Evolutionary conservation across 2,113 vertebrate species (phyloP).

Genomic region (Mus pahari): DNA sequence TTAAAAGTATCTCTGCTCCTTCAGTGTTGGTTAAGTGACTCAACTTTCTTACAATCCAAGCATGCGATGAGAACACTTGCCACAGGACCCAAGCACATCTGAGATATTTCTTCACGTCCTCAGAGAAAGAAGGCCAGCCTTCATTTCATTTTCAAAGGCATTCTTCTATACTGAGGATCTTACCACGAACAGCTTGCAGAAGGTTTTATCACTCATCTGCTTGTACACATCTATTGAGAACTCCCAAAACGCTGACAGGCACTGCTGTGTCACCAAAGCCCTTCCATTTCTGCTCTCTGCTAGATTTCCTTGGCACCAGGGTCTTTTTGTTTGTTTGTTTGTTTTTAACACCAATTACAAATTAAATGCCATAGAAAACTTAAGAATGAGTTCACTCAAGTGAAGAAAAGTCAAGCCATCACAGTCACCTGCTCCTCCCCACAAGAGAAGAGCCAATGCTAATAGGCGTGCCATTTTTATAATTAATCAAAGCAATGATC

Average conservation of each 20-base stretch:
- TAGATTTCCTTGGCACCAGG: background rate
- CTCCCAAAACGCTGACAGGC: background rate
- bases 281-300: background rate
- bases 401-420: background rate
- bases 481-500: constrained; percentile 79
- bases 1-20: background rate
- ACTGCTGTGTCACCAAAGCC: background rate
- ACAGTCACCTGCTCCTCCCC: background rate
- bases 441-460: background rate
- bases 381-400: background rate
- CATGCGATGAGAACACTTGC: background rate
- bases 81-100: background rate
- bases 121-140: background rate
- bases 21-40: background rate
- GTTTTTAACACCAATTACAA: background rate
- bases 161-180: background rate
- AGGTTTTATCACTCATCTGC: background rate
- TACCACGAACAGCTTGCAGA: background rate
- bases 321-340: background rate
- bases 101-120: background rate
- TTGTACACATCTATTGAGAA: background rate
- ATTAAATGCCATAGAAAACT: background rate
- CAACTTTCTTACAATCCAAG: background rate
- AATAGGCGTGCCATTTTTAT: background rate
- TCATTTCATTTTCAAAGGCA: background rate